phyloP scores from a whole-genome alignment of 2,113 vertebrate species.

The Pagrus major region DNA sequence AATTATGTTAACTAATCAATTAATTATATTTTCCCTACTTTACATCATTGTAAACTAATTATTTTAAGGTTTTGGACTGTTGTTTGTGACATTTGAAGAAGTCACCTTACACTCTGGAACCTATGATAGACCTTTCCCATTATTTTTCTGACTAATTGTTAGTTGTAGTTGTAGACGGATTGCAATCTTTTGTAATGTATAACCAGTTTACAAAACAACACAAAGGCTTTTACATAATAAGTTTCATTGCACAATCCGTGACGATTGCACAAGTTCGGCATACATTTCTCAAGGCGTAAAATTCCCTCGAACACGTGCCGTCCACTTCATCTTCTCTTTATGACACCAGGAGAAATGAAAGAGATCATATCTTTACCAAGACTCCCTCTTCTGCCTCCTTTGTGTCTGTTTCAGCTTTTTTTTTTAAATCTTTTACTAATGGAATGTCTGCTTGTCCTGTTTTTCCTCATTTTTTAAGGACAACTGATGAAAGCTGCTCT shows the following conservation, averaged over 20 bases:
- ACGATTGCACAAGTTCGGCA: neutral
- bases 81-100: neutral
- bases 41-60: neutral
- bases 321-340: neutral
- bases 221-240: neutral
- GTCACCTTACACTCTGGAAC: neutral
- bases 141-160: neutral
- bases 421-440: neutral
- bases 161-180: neutral
- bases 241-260: neutral
- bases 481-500: conserved; percentile 4
- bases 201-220: neutral
- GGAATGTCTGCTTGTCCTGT: neutral
- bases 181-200: neutral
- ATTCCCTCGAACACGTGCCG: neutral
- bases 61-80: too few species aligned
- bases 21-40: neutral
- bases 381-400: neutral
- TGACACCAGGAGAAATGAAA: neutral
- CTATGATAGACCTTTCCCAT: neutral
- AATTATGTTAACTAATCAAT: neutral
- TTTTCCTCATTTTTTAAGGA: neutral
- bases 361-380: neutral
- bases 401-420: neutral
- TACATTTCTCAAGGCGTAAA: neutral